phyloP scores from a whole-genome alignment of 2,113 vertebrate genomes.

The Castor canadensis region DNA sequence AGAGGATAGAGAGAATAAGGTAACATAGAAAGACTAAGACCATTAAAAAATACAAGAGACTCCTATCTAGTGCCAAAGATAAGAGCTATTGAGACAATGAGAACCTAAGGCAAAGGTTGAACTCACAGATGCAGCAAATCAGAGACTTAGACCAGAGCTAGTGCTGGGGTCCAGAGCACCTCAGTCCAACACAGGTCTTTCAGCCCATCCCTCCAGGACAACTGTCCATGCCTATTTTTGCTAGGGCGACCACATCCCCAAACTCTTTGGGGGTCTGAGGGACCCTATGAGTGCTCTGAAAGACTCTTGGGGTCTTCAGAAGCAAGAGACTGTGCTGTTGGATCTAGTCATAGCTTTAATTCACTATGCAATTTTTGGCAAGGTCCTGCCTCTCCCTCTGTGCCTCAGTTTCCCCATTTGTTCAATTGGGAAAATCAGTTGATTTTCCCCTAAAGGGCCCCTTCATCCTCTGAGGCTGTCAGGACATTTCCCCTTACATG shows the following conservation, averaged over 20 bases:
- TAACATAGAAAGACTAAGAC: conserved; percentile 2
- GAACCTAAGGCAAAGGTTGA: background rate
- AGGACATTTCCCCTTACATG: background rate
- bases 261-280: background rate
- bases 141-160: background rate
- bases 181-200: background rate
- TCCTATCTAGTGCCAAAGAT: background rate
- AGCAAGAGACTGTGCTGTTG: background rate
- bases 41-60: background rate
- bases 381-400: background rate
- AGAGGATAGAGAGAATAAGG: background rate
- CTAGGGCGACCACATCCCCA: background rate
- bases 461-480: background rate
- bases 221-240: background rate
- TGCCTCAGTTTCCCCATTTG: conserved; percentile 35
- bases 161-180: background rate
- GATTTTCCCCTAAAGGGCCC: background rate
- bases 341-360: background rate
- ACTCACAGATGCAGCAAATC: background rate
- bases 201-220: background rate
- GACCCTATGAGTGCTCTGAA: background rate
- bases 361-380: background rate
- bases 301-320: background rate
- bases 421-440: background rate
- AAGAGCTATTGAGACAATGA: background rate